phyloP scores from a whole-genome alignment of 2,113 vertebrate genomes.

The Gnathonemus echidnorhynchus region DNA sequence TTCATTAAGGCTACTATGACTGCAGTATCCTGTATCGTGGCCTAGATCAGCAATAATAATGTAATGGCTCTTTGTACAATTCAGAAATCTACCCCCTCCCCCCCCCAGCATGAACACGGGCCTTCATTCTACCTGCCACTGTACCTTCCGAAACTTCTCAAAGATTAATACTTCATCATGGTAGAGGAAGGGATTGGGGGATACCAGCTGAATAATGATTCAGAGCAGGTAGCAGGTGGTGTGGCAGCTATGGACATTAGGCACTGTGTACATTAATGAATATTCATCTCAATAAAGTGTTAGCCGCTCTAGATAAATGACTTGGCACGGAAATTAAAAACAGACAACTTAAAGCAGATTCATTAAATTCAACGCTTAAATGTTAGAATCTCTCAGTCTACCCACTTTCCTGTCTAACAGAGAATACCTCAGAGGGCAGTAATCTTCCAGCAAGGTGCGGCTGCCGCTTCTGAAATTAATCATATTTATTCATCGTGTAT shows the following conservation, averaged over 20 bases:
- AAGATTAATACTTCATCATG: background rate
- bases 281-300: background rate
- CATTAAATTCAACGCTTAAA: background rate
- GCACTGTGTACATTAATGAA: background rate
- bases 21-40: background rate
- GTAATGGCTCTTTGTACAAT: background rate
- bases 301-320: background rate
- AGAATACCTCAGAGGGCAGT: background rate
- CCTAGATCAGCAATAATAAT: background rate
- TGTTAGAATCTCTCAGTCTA: background rate
- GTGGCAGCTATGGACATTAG: background rate
- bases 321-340: background rate
- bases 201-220: background rate
- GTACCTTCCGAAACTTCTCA: background rate
- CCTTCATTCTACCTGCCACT: background rate
- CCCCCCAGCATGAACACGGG: background rate
- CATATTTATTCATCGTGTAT: background rate
- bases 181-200: background rate
- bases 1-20: background rate
- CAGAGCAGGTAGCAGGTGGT: background rate
- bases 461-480: background rate
- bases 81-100: background rate
- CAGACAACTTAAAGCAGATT: constrained; percentile 4
- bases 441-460: background rate
- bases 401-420: background rate